A percentile compares a stretch with the other conserved stretches of the same genome.
These are phyloP conservation scores for Antechinus stuartii DNA, from an alignment of 2,113 vertebrate species.

Conservation along the genomic window DNA sequence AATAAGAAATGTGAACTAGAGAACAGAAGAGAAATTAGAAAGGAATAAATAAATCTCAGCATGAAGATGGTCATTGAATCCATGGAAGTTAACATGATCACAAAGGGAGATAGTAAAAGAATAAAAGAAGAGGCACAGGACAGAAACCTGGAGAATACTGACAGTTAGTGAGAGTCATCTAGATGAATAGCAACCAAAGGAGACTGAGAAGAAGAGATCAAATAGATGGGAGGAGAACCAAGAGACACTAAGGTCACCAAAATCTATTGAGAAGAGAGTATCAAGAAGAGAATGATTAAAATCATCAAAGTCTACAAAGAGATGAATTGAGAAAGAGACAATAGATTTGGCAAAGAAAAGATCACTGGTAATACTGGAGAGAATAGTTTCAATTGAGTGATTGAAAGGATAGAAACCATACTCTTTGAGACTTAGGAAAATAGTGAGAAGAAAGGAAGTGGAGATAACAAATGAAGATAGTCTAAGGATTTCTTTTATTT, in stretches of 20 bases:
- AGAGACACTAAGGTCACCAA: neutral
- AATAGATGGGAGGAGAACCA: neutral
- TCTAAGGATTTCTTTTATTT: neutral
- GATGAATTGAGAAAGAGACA: neutral
- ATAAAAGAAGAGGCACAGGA: neutral
- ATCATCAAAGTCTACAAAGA: neutral
- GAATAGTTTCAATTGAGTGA: neutral
- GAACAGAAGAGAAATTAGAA: neutral
- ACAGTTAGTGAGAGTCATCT: neutral
- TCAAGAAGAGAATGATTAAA: neutral
- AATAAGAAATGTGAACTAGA: neutral
- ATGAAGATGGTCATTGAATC: neutral
- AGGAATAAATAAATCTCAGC: neutral
- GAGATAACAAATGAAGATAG: neutral
- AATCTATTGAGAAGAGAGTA: neutral
- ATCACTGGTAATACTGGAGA: neutral
- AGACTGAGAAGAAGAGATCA: neutral
- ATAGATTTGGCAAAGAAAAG: neutral
- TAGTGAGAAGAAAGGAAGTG: neutral
- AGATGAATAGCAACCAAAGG: neutral
- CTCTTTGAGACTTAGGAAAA: neutral
- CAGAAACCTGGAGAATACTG: neutral
- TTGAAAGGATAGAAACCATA: neutral
- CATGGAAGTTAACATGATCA: too few relatives aligned
- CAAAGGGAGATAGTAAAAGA: neutral